These are phyloP conservation scores for Mesembrinibis cayennensis DNA, from an alignment of 2,113 vertebrate species.

Conservation along the genomic window DNA sequence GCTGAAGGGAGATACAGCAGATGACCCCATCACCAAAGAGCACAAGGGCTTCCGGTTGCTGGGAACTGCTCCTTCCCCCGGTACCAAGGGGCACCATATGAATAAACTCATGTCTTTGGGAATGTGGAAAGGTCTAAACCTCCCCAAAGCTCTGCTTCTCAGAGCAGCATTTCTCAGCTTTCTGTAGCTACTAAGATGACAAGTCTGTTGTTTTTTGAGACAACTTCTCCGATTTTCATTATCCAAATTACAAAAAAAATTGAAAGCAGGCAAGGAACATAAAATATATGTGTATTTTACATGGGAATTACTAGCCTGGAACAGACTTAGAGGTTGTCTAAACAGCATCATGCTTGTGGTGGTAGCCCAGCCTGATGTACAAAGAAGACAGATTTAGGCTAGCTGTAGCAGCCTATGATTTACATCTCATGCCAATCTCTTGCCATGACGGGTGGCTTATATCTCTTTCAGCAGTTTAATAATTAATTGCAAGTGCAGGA, in stretches of 20 bases:
- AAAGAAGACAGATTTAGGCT: not conserved
- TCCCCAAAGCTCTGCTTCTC: not conserved
- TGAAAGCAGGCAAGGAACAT: not conserved
- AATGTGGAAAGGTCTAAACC: not conserved
- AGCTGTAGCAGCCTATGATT: not conserved
- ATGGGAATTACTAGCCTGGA: not conserved
- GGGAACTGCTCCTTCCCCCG: accelerated
- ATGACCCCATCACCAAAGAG: not conserved
- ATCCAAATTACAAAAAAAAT: not conserved
- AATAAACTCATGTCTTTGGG: not conserved
- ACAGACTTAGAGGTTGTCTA: not conserved
- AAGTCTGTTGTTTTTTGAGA: not conserved
- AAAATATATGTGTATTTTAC: not conserved
- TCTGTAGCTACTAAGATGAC: not conserved
- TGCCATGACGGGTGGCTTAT: not conserved
- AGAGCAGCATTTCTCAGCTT: not conserved
- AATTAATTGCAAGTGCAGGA: not conserved
- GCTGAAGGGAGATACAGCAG: not conserved
- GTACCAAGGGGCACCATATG: not conserved
- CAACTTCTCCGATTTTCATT: not conserved
- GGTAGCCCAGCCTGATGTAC: not conserved
- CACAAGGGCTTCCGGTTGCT: not conserved
- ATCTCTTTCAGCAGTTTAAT: not conserved
- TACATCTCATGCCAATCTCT: not conserved
- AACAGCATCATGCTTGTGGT: not conserved